Base-by-base conservation (phyloP, 2,113 vertebrate genomes). In the Oxygymnocypris stewartii region DNA sequence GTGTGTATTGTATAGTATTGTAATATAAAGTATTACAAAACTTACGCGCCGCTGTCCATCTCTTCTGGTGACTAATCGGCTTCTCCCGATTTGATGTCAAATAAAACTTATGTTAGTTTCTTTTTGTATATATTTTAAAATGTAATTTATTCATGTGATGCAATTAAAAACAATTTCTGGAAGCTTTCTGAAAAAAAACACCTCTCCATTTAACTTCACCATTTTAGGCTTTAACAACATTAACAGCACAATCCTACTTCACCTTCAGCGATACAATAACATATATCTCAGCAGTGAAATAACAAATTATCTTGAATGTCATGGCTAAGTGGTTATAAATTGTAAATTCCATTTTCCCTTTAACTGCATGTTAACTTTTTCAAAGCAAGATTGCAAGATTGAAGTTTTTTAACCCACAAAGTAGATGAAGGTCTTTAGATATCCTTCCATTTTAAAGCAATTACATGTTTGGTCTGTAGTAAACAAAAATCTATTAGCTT, bases 271-370 rank as follows among this genome's bases (percentile, higher is more conserved):
- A 49, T 16, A 31, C 25, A 51, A 74, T 13, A 23, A 1, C 35
- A n/a, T 35, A 7, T 71, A 23, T 25, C 14, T 51, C 7, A 77
- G 44, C 6, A 78, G 25, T 35, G 28, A 54, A 51, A 51, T 31
- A 51, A 78, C n/a, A 51, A 54, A 78, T 78, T 20, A 54, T 31
- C 76, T 54, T 78, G 76, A 78, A 78, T 54, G 76, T 78, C 47
- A 78, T 11, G 35, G 20, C 28, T 20, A 78, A 78, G 76, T 54
- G 49, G 14, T 78, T 54, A 47, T 75, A 25, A 16, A 47, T 14
- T 75, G 11, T 23, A 75, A 75, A 75, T 9, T 54, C 25, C 3
- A 78, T 28, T 78, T 51, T 4, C 13, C 47, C 14, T 54, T 18
- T 54, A 54, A 54, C 2, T 51, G 16, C 4, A 77, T 31, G n/a